Base-by-base conservation (phyloP, 2,797 vertebrate genomes). In the Eulemur rubriventer region DNA sequence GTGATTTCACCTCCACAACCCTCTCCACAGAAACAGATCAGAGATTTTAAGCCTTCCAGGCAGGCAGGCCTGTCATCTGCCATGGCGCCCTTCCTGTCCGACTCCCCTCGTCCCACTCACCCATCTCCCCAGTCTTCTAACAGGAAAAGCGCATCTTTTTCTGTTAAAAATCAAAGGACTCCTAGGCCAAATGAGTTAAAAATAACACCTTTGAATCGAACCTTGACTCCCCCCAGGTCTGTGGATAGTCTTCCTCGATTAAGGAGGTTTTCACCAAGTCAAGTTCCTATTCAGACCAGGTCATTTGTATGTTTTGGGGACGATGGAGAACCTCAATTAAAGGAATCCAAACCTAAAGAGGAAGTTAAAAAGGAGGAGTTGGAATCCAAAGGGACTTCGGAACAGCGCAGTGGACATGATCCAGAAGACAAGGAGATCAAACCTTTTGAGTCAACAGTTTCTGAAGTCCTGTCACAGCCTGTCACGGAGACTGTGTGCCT, bases 241-340 rank as follows among this genome's bases (percentile, higher is more conserved):
- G 99, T 99, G 20, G 99, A 99, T 93, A 99, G 99, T 96, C 99
- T 99, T 95, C 99, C 99, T 57, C 99, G 99, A 30, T 97, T 99
- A 65, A 99, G 99, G 30, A 99, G 99, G 46, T 99, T 99, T 98
- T 99, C 99, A 1, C 99, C 99, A 52, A 99, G 99, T 97, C 99
- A 99, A 96, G 98, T 98, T 93, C 98, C 98, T 69, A 99, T 99
- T 78, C 98, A 99, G 97, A 99, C 99, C 0, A 99, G 99, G 88
- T 98, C 99, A 2, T 99, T 99, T 76, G 99, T 99, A 95, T 99
- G 99, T 98, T 99, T 99, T 98, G 99, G 99, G 96, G 99, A 99
- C 92, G 99, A 99, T 80, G 96, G 98, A 81, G 99, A 99, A 48
- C 96, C 98, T 59, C 98, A 98, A 13, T 59, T 97, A 61, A 98